Evolutionary conservation across 2,113 vertebrate genomes (phyloP).

Genomic region (Chitala chitala): DNA sequence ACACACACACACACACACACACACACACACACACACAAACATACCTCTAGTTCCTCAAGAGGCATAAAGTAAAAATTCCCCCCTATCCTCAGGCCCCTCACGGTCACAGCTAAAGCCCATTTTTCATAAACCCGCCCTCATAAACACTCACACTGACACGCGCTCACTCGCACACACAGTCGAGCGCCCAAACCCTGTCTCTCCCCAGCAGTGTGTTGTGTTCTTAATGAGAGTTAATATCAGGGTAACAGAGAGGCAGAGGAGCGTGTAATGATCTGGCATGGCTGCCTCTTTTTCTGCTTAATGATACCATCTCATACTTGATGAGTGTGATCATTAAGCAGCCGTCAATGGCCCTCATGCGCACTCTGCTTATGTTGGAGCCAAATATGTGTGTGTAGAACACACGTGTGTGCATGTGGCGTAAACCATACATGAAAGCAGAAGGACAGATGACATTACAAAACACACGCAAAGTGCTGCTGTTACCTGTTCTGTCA

Average conservation of each 20-base stretch:
- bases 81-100: not conserved
- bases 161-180: no score
- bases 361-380: not conserved
- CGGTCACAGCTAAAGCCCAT: no score
- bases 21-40: not conserved
- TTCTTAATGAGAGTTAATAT: slow-evolving; percentile 31
- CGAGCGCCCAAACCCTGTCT: not conserved
- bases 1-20: not conserved
- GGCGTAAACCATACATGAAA: no score
- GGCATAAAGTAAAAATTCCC: not conserved
- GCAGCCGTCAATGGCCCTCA: not conserved
- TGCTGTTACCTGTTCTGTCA: not conserved
- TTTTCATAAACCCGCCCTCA: no score
- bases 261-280: slow-evolving; percentile 28
- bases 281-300: slow-evolving; percentile 18
- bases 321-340: slow-evolving; percentile 16
- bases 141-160: no score
- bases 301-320: slow-evolving; percentile 29
- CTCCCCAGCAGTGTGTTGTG: slow-evolving; percentile 17
- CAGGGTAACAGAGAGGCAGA: slow-evolving; percentile 23
- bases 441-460: no score
- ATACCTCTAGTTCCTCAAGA: not conserved
- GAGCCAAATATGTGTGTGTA: not conserved
- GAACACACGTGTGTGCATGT: not conserved
- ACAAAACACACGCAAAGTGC: no score